Percentiles rank a stretch among this genome's conserved stretches.
Evolutionary conservation across 2,113 vertebrate species (phyloP).

Genomic region (Sitta europaea): DNA sequence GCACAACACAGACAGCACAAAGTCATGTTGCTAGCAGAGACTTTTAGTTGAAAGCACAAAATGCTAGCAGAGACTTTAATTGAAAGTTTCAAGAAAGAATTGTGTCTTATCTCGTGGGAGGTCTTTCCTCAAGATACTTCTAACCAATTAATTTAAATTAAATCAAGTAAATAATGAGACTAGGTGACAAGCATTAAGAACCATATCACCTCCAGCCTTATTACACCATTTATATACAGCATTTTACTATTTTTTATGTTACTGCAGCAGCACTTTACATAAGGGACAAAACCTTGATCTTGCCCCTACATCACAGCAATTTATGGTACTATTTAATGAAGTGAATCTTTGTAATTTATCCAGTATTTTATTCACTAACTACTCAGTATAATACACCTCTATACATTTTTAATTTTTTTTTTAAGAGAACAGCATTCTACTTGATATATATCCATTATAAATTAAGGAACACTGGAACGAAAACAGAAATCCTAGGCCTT

Average conservation of each 20-base stretch:
- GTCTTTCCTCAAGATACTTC: not conserved
- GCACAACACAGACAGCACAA: not conserved
- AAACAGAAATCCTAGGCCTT: not conserved
- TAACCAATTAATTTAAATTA: not conserved
- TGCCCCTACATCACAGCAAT: not conserved
- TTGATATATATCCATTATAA: not conserved
- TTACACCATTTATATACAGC: not conserved
- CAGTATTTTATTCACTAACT: not conserved
- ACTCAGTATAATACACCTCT: not conserved
- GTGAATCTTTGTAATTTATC: not conserved
- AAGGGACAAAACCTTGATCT: not conserved
- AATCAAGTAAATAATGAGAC: not conserved
- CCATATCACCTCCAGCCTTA: not conserved
- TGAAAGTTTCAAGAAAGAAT: not conserved
- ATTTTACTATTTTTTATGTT: not conserved
- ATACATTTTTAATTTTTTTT: not conserved
- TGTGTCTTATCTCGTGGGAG: not conserved
- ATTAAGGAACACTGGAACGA: not conserved
- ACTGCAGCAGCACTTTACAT: not conserved
- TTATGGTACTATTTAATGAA: not conserved
- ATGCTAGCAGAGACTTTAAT: not conserved
- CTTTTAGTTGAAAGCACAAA: no score
- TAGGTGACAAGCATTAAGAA: not conserved
- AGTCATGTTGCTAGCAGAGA: no score
- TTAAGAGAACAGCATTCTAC: not conserved